Evolutionary conservation across 2,888 invertebrate species (phyloP).

Genomic region (Drosophila kokeensis): DNA sequence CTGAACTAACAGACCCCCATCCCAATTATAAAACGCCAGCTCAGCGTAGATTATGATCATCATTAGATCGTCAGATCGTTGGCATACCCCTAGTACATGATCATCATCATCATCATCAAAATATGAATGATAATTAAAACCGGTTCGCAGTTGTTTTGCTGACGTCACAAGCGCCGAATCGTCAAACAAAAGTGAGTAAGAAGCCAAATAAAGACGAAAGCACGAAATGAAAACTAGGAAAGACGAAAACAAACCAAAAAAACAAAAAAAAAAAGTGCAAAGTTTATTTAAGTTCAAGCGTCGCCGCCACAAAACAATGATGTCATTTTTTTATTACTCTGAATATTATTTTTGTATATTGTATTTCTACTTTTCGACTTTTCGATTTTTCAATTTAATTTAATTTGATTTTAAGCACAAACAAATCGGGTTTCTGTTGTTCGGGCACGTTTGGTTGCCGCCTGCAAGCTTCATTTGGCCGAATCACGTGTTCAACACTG

Average conservation of each 20-base stretch:
- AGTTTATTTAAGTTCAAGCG: constrained; percentile 76
- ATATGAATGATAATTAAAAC: constrained; percentile 38
- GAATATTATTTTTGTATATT: not conserved
- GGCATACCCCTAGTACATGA: not conserved
- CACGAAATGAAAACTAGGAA: constrained; percentile 12
- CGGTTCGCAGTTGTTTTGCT: constrained; percentile 16
- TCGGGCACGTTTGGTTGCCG: constrained; percentile 43
- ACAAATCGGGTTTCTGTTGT: constrained; percentile 13
- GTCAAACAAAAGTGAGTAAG: constrained; percentile 34
- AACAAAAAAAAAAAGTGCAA: constrained; percentile 62
- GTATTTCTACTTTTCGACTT: not conserved
- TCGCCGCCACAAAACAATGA: constrained; percentile 53
- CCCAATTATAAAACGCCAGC: constrained; percentile 23
- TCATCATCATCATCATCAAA: constrained; percentile 32
- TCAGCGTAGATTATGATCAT: not conserved
- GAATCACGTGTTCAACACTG: constrained; percentile 51
- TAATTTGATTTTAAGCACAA: constrained; percentile 22
- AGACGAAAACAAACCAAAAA: not conserved
- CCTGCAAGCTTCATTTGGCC: constrained; percentile 8
- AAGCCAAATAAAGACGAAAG: constrained; percentile 38
- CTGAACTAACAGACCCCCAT: constrained; percentile 7
- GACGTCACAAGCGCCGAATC: constrained; percentile 53
- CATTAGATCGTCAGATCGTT: not conserved
- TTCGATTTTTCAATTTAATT: constrained; percentile 13
- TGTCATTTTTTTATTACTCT: constrained; percentile 59